phyloP scores from a whole-genome alignment of 2,888 invertebrate species.

The Nowickia ferox region DNA sequence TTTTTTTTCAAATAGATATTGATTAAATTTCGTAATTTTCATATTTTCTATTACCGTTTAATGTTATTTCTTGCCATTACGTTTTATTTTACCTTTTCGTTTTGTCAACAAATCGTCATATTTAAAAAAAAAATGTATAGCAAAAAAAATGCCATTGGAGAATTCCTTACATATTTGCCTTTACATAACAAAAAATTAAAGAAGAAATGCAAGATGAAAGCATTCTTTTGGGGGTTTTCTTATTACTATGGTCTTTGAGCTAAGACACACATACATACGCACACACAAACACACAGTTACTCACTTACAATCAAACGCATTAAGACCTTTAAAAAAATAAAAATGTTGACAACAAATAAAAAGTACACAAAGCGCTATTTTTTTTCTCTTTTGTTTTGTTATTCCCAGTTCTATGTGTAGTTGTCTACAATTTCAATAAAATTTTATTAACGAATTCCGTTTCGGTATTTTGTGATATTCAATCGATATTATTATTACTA shows the following conservation, averaged over 20 bases:
- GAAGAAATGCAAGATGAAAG: conserved; percentile 35
- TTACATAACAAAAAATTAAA: conserved; percentile 8
- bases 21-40: conserved; percentile 3
- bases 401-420: conserved; percentile 41
- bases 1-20: background rate
- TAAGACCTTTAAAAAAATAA: conserved; percentile 45
- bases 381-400: conserved; percentile 36
- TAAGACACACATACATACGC: background rate
- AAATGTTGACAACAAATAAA: conserved; percentile 53
- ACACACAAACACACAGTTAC: conserved; percentile 11
- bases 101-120: conserved; percentile 69
- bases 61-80: conserved; percentile 46
- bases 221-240: conserved; percentile 56
- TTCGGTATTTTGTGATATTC: conserved; percentile 73
- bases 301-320: conserved; percentile 27
- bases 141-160: conserved; percentile 55
- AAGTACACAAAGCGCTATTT: conserved; percentile 48
- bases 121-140: conserved; percentile 56
- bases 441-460: conserved; percentile 79
- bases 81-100: conserved; percentile 36
- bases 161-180: conserved; percentile 63
- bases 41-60: conserved; percentile 1
- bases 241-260: conserved; percentile 52
- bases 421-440: conserved; percentile 79
- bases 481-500: conserved; percentile 72